Conservation (phyloP, 2,888 invertebrate genomes). For the Gymnosoma rotundatum region DNA sequence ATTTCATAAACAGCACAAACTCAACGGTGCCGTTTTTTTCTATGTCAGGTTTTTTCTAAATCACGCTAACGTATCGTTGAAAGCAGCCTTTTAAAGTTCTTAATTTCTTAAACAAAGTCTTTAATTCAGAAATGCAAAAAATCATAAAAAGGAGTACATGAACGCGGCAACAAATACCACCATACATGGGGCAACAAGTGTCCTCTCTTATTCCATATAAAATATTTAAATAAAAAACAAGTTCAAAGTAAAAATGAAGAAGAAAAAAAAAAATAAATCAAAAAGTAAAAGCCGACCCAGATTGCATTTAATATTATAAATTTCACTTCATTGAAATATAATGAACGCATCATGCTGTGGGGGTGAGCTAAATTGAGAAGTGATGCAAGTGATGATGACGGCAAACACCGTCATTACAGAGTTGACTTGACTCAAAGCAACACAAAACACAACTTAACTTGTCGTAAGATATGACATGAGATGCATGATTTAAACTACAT, state of each 20-base stretch:
- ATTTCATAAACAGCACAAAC: too few species aligned
- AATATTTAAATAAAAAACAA: background rate
- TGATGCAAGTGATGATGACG: background rate
- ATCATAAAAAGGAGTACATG: background rate
- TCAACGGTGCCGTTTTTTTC: too few species aligned
- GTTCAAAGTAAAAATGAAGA: constrained; percentile 45
- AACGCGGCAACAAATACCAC: background rate
- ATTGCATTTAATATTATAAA: constrained; percentile 49
- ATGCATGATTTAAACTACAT: constrained; percentile 6
- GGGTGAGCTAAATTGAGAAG: background rate
- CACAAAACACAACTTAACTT: constrained; percentile 30
- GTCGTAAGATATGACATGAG: constrained; percentile 38
- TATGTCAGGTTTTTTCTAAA: too few species aligned
- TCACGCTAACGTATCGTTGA: too few species aligned
- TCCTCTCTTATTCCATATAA: background rate
- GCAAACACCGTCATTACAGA: background rate
- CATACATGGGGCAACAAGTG: constrained; percentile 53
- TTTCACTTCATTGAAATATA: constrained; percentile 37
- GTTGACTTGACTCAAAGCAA: constrained; percentile 15
- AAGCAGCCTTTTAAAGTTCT: too few species aligned
- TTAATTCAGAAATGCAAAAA: too few species aligned
- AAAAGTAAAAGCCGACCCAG: constrained; percentile 68
- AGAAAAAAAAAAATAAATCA: constrained; percentile 45
- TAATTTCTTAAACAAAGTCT: too few species aligned
- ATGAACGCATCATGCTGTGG: background rate